Evolutionary conservation across 2,113 vertebrate species (phyloP).

Genomic region (Callionymus lyra): DNA sequence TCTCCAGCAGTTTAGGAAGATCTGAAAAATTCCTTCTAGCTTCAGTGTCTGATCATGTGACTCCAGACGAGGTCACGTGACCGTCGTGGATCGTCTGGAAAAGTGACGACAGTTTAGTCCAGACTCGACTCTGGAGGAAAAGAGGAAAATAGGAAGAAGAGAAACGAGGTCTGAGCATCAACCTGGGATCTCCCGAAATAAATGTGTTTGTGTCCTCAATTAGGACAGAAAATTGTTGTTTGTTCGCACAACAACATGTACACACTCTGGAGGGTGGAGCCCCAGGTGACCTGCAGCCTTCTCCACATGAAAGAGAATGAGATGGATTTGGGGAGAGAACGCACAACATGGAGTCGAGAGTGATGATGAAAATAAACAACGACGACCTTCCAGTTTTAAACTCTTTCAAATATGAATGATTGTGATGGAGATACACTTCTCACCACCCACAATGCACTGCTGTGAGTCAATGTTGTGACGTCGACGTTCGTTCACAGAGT

Average conservation of each 20-base stretch:
- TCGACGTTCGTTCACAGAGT: too few relatives aligned
- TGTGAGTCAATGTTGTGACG: not conserved
- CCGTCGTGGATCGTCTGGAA: too few relatives aligned
- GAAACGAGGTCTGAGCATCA: constrained; percentile 32
- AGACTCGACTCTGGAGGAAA: constrained; percentile 42
- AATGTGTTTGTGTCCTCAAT: constrained; percentile 27
- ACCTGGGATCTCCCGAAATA: constrained; percentile 52
- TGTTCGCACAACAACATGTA: constrained; percentile 8
- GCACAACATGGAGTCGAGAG: constrained; percentile 8
- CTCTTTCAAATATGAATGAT: too few relatives aligned
- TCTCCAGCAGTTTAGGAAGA: constrained; percentile 25
- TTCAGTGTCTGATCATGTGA: too few relatives aligned
- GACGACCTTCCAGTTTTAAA: too few relatives aligned
- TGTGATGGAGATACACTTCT: too few relatives aligned
- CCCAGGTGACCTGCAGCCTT: constrained; percentile 35
- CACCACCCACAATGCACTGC: too few relatives aligned
- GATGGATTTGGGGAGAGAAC: constrained; percentile 5
- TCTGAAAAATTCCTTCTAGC: constrained; percentile 10
- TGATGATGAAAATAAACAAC: constrained; percentile 6
- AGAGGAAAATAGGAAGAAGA: constrained; percentile 45
- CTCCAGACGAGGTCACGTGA: too few relatives aligned
- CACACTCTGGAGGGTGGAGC: constrained; percentile 18
- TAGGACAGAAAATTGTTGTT: constrained; percentile 19
- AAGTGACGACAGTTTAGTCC: too few relatives aligned
- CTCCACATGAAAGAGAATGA: constrained; percentile 45